A percentile compares a stretch with the other conserved stretches of the same genome.
These are phyloP conservation scores for Amphilophus citrinellus DNA, from an alignment of 2,113 vertebrate species.

Conservation along the genomic window DNA sequence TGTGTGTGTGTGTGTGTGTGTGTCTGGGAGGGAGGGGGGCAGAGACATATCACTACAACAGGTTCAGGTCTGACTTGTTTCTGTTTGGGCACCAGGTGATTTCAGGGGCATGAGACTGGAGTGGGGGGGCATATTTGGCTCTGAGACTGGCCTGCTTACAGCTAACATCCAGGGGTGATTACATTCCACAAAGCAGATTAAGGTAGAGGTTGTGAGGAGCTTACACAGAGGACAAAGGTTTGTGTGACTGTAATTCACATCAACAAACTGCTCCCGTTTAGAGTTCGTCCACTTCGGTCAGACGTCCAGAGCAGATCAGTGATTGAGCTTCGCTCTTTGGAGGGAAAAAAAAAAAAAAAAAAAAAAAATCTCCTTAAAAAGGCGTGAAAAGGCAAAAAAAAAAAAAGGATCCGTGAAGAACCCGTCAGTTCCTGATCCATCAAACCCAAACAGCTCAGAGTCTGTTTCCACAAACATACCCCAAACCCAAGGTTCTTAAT, in stretches of 20 bases:
- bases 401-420: background rate
- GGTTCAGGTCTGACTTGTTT: background rate
- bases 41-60: background rate
- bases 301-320: constrained; percentile 17
- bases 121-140: constrained; percentile 35
- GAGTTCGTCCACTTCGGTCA: constrained; percentile 9
- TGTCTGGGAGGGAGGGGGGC: background rate
- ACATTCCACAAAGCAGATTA: constrained; percentile 68
- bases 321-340: constrained; percentile 67
- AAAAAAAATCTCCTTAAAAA: constrained; percentile 5
- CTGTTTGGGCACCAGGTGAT: background rate
- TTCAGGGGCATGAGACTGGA: background rate
- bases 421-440: constrained; percentile 4
- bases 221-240: constrained; percentile 13
- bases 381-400: constrained; percentile 16
- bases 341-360: constrained; percentile 11
- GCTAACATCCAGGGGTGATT: constrained; percentile 52
- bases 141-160: background rate
- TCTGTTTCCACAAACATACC: background rate
- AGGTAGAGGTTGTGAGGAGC: constrained; percentile 49
- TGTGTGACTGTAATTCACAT: background rate
- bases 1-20: background rate
- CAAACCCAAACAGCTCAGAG: constrained; percentile 32
- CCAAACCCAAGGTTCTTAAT: constrained; percentile 3
- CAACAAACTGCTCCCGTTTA: background rate